phyloP scores from a whole-genome alignment of 2,797 vertebrate genomes.

The Anomalospiza imberbis region DNA sequence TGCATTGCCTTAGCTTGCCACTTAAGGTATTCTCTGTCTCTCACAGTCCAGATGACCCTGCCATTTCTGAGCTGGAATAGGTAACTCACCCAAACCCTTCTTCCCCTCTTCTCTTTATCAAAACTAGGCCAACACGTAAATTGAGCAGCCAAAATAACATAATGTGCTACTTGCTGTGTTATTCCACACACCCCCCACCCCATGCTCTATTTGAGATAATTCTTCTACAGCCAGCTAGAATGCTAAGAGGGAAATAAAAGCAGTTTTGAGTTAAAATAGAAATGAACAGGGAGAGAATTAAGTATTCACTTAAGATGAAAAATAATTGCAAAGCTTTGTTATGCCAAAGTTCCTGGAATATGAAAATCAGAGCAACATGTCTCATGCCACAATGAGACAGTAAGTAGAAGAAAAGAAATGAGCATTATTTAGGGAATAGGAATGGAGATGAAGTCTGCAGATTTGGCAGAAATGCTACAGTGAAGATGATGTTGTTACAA shows the following conservation, averaged over 20 bases:
- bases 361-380: not conserved
- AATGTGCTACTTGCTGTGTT: not conserved
- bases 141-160: not conserved
- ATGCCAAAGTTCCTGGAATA: not conserved
- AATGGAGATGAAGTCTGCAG: not conserved
- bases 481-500: not conserved
- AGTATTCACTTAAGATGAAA: not conserved
- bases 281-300: not conserved
- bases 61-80: slow-evolving; percentile 31
- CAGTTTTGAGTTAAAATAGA: not conserved
- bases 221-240: not conserved
- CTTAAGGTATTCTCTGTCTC: slow-evolving; percentile 34
- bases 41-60: not conserved
- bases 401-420: not conserved
- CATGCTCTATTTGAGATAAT: not conserved
- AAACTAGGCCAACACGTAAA: not conserved
- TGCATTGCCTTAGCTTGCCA: slow-evolving; percentile 19
- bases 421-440: not conserved
- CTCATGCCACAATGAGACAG: not conserved
- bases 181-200: rapidly evolving
- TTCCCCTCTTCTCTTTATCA: not conserved
- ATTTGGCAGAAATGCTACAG: not conserved
- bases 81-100: not conserved
- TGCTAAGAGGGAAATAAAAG: not conserved
- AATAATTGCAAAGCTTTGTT: not conserved